These are phyloP conservation scores for Hedychridium roseum DNA, from an alignment of 2,888 invertebrate species.

Conservation along the genomic window DNA sequence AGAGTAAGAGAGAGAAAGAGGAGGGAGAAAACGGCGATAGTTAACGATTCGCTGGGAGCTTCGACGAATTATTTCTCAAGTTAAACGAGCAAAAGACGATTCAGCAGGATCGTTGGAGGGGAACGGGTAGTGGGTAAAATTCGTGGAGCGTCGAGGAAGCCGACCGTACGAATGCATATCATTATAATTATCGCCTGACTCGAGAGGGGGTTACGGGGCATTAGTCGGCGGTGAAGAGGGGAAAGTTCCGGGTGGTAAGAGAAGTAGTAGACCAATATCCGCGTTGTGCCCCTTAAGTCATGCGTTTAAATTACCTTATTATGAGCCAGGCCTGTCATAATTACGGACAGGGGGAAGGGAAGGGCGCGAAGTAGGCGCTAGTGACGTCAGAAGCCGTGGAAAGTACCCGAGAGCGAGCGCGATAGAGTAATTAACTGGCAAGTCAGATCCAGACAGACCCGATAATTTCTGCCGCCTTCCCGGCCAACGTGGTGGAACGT, in stretches of 20 bases:
- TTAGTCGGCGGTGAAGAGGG: conserved; percentile 26
- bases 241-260: conserved; percentile 28
- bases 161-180: too few species aligned
- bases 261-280: conserved; percentile 39
- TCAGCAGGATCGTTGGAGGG: too few species aligned
- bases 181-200: conserved; percentile 31
- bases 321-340: conserved; percentile 55
- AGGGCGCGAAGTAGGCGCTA: not conserved
- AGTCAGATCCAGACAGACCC: conserved; percentile 51
- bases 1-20: too few species aligned
- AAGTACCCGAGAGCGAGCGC: conserved; percentile 22
- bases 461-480: conserved; percentile 46
- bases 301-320: conserved; percentile 63
- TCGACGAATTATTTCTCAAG: too few species aligned
- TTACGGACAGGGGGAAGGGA: conserved; percentile 35
- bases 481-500: too few species aligned
- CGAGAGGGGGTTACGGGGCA: conserved; percentile 27
- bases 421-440: conserved; percentile 27
- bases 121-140: too few species aligned
- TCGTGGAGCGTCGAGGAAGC: too few species aligned
- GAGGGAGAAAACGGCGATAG: too few species aligned
- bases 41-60: too few species aligned
- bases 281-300: conserved; percentile 52
- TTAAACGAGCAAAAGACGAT: too few species aligned
- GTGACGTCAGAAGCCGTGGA: conserved; percentile 3